Evolutionary conservation across 2,888 invertebrate species (phyloP), one percentile per base, ranked within the genome.

Genomic region (Tachystola acroxantha): DNA sequence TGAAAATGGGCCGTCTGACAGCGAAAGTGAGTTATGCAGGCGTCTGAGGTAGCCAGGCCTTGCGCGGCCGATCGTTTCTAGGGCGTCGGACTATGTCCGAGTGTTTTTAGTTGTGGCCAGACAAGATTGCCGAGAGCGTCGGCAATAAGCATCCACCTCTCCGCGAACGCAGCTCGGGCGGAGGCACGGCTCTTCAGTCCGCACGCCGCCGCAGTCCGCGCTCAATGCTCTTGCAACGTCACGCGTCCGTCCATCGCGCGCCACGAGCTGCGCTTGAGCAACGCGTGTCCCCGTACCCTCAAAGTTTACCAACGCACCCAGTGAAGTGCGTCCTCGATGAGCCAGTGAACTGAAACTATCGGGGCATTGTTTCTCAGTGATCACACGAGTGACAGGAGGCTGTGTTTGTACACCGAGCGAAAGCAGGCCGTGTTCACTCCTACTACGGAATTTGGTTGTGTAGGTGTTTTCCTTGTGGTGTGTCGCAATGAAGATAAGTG

Each of bases 401-500:
- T 37, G 46, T 56, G 48, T 53, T 56, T 55, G 53, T 59, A 61
- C 64, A 54, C 56, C 60, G 56, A 72, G 80, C 76, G 78, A 79
- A 81, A 78, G 82, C 78, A 73, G 73, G 68, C 70, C 68, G 66
- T 61, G 68, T 63, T 62, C 58, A 62, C 62, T 55, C 53, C 48
- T 47, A 45, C 54, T 42, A 48, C 56, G 65, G 76, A 70, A 76
- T 75, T 73, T 63, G 64, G 69, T 65, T 71, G 70, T 73, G 72
- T 75, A 62, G 70, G 75, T 77, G 77, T 71, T 77, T 74, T 73
- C 64, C 69, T 67, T 63, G 58, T 73, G 71, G 52, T 68, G 78
- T 82, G 76, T 81, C 60, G 81, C 65, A 84, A 85, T 82, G 78
- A 67, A 76, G 79, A 79, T 74, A 80, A 82, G 79, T 82, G 80